phyloP scores from a whole-genome alignment of 2,113 vertebrate species.

The Verasper variegatus region DNA sequence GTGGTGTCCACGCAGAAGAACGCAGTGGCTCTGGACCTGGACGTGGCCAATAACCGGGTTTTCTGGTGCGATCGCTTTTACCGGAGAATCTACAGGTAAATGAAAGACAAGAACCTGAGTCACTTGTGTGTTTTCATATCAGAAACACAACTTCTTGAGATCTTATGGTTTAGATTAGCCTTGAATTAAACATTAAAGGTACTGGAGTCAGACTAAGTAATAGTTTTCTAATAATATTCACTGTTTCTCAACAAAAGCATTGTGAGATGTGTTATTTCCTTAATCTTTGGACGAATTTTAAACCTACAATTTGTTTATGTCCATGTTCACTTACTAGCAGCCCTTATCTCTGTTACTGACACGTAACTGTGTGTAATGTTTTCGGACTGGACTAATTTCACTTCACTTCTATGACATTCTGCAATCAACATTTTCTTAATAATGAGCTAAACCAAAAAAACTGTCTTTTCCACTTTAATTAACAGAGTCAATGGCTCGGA shows the following conservation, averaged over 20 bases:
- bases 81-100: constrained; percentile 94
- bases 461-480: constrained; percentile 6
- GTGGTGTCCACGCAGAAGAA: constrained; percentile 97
- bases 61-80: constrained; percentile 98
- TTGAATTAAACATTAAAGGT: background rate
- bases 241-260: too few relatives aligned
- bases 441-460: background rate
- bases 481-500: background rate
- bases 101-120: too few relatives aligned
- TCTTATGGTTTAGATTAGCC: too few relatives aligned
- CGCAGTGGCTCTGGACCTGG: constrained; percentile 91
- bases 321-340: too few relatives aligned
- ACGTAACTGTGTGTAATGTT: too few relatives aligned
- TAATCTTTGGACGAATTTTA: too few relatives aligned
- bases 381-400: too few relatives aligned
- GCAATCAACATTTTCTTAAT: background rate
- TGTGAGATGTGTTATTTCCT: too few relatives aligned
- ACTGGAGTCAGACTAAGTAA: background rate
- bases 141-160: background rate
- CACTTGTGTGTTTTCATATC: background rate
- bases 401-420: background rate
- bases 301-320: too few relatives aligned
- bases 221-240: too few relatives aligned
- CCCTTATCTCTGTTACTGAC: too few relatives aligned
- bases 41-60: constrained; percentile 92